A percentile compares a stretch with the other conserved stretches of the same genome.
Conservation (phyloP, 53 echinoderm and acorn worm genomes). For the Luidia sarsii region DNA sequence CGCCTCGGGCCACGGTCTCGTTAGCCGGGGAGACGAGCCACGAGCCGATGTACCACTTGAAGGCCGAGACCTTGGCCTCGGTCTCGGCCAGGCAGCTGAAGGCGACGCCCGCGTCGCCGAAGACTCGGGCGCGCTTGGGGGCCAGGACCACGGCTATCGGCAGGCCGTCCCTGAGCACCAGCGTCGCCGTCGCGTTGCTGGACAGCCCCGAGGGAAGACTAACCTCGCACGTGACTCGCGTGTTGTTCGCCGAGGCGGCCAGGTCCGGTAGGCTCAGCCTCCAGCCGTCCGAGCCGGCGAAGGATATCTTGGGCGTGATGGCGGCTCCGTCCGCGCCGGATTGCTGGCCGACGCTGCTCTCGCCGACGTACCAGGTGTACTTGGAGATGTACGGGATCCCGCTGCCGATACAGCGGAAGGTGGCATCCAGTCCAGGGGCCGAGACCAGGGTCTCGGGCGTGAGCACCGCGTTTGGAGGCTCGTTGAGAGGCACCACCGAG, state of each 20-base stretch:
- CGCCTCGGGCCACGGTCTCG: not conserved
- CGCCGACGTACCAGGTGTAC: slow-evolving; percentile 44
- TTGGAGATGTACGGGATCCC: slow-evolving; percentile 42
- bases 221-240: slow-evolving; percentile 24
- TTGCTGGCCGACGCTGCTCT: slow-evolving; percentile 10
- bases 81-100: slow-evolving; percentile 35
- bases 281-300: slow-evolving; percentile 19
- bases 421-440: slow-evolving; percentile 25
- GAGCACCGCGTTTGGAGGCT: slow-evolving; percentile 14
- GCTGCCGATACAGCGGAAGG: slow-evolving; percentile 32
- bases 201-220: slow-evolving; percentile 43
- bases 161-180: slow-evolving; percentile 18
- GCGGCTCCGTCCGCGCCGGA: not conserved
- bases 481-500: slow-evolving; percentile 36
- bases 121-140: slow-evolving; percentile 16
- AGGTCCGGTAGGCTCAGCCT: slow-evolving; percentile 28
- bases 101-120: slow-evolving; percentile 15
- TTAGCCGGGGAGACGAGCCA: not conserved
- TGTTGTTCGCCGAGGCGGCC: slow-evolving; percentile 7
- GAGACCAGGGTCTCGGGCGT: slow-evolving; percentile 1
- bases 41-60: slow-evolving; percentile 16
- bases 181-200: slow-evolving; percentile 24
- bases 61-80: not conserved
- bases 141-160: slow-evolving; percentile 6
- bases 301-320: slow-evolving; percentile 34